Percentiles rank a stretch among this genome's conserved stretches.
phyloP scores from a whole-genome alignment of 2,888 invertebrate species.

The Graphium colonna region DNA sequence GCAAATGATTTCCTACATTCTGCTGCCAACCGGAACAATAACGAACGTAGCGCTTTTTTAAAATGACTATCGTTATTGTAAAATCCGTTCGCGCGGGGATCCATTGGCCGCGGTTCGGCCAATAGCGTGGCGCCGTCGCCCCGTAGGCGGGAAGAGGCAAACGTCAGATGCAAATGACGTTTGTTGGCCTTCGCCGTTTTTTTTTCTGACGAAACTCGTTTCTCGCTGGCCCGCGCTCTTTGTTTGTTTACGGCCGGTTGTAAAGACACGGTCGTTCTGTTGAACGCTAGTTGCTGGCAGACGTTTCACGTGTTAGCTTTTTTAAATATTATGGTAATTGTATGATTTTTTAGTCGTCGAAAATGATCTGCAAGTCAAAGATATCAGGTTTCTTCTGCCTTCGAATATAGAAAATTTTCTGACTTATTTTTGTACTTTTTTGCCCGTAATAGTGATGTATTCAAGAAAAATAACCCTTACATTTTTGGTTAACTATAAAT shows the following conservation, averaged over 20 bases:
- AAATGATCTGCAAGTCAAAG: too few species aligned
- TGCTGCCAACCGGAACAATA: slow-evolving; percentile 15
- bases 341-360: not conserved
- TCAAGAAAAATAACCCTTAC: too few species aligned
- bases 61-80: slow-evolving; percentile 35
- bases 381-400: not conserved
- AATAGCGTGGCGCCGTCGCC: slow-evolving; percentile 47
- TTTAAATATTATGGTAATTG: slow-evolving; percentile 17
- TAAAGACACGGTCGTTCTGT: slow-evolving; percentile 44
- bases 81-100: slow-evolving; percentile 42
- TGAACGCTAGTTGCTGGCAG: slow-evolving; percentile 28
- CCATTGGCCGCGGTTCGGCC: slow-evolving; percentile 56
- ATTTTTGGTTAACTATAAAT: too few species aligned
- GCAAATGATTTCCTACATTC: slow-evolving; percentile 6
- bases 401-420: too few species aligned
- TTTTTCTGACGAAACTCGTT: slow-evolving; percentile 60
- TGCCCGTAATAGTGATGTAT: too few species aligned
- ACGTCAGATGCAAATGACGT: slow-evolving; percentile 71
- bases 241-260: slow-evolving; percentile 54
- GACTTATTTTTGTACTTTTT: too few species aligned
- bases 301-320: slow-evolving; percentile 17
- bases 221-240: slow-evolving; percentile 35
- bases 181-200: slow-evolving; percentile 31
- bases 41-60: slow-evolving; percentile 11
- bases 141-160: slow-evolving; percentile 73